A percentile compares a stretch with the other conserved stretches of the same genome.
Conservation (phyloP, 1,140 invertebrate genomes). For the Thaumetopoea pityocampa region DNA sequence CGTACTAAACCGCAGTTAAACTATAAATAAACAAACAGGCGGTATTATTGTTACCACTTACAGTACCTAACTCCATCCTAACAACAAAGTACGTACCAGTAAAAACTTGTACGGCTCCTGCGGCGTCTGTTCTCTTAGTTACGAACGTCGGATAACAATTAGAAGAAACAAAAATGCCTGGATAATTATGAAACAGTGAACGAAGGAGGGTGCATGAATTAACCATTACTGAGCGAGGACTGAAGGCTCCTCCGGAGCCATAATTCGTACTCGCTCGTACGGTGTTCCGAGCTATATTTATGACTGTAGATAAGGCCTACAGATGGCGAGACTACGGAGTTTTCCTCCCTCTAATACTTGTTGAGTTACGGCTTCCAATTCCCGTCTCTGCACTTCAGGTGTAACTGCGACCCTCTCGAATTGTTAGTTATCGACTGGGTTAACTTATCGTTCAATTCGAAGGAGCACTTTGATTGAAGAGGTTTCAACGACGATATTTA, state of each 20-base stretch:
- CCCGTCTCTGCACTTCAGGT: slow-evolving; percentile 64
- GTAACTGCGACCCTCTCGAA: slow-evolving; percentile 30
- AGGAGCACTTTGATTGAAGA: too few relatives aligned
- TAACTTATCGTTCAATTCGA: too few relatives aligned
- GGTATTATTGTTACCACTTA: too few relatives aligned
- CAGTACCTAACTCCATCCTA: too few relatives aligned
- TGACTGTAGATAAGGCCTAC: slow-evolving; percentile 69
- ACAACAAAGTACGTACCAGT: neutral
- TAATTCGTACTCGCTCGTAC: slow-evolving; percentile 64
- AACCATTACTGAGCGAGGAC: slow-evolving; percentile 60
- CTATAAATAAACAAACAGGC: too few relatives aligned
- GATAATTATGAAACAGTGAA: slow-evolving; percentile 52
- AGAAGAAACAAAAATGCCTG: slow-evolving; percentile 55
- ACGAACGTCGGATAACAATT: slow-evolving; percentile 58
- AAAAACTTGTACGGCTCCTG: slow-evolving; percentile 1
- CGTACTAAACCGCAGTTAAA: too few relatives aligned
- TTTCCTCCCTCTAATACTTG: slow-evolving; percentile 71
- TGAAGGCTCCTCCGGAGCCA: slow-evolving; percentile 59
- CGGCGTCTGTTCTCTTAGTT: slow-evolving; percentile 24
- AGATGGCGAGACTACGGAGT: slow-evolving; percentile 60
- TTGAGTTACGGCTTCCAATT: slow-evolving; percentile 73
- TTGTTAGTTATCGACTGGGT: slow-evolving; percentile 41
- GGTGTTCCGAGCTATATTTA: slow-evolving; percentile 64
- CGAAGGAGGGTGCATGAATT: slow-evolving; percentile 66
- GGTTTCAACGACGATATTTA: too few relatives aligned